phyloP scores from a whole-genome alignment of 2,113 vertebrate genomes.

The Campylomormyrus numenius region DNA sequence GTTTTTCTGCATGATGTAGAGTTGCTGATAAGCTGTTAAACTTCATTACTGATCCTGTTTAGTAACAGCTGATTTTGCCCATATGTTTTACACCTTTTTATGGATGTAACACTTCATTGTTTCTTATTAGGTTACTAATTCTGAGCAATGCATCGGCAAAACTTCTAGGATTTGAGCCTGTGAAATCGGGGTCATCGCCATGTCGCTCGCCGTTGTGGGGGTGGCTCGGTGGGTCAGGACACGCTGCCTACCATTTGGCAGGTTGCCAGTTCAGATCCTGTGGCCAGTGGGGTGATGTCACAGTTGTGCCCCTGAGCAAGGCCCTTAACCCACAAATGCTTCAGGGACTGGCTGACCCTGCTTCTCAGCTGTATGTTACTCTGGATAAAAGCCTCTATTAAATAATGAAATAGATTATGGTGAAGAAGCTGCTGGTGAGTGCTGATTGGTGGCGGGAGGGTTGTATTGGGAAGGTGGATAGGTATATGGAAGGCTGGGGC shows the following conservation, averaged over 20 bases:
- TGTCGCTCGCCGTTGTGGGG: background rate
- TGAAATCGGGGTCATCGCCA: background rate
- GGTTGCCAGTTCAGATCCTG: background rate
- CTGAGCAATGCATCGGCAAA: background rate
- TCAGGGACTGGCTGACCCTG: background rate
- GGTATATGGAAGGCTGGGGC: background rate
- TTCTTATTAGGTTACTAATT: background rate
- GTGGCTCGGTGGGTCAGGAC: background rate
- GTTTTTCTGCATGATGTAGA: background rate
- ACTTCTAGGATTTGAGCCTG: background rate
- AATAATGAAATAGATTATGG: background rate
- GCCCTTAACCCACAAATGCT: background rate
- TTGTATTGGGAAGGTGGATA: background rate
- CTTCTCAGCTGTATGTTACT: background rate
- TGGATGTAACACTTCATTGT: background rate
- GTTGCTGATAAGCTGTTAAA: background rate
- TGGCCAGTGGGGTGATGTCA: background rate
- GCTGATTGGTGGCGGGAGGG: background rate
- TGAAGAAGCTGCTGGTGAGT: background rate
- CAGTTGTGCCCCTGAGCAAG: background rate
- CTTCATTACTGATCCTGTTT: background rate
- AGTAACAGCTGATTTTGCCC: background rate
- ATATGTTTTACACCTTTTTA: background rate
- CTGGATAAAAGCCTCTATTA: background rate
- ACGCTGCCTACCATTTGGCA: background rate